Conservation (phyloP, 1,140 invertebrate genomes). For the Drosophila subpulchrella region DNA sequence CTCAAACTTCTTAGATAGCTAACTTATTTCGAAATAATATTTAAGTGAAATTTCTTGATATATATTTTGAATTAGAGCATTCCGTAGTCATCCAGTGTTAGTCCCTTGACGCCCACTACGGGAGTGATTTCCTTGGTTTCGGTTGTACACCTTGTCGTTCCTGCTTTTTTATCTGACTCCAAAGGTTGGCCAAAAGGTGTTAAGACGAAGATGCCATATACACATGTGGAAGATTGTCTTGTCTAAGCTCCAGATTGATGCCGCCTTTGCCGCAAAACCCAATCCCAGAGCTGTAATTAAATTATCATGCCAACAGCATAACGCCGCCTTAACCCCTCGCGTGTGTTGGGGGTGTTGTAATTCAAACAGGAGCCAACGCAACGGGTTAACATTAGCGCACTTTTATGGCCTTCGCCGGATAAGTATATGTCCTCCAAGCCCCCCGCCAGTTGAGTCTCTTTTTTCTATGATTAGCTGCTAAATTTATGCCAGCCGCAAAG, state of each 20-base stretch:
- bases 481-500: conserved; percentile 74
- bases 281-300: conserved; percentile 73
- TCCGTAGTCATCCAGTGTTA: not conserved
- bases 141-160: conserved; percentile 1
- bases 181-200: conserved; percentile 59
- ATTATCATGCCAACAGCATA: conserved; percentile 71
- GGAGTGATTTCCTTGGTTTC: conserved; percentile 30
- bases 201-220: conserved; percentile 48
- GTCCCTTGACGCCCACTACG: not conserved
- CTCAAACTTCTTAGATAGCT: not conserved
- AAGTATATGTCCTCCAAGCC: conserved; percentile 36
- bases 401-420: conserved; percentile 72
- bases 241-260: conserved; percentile 78
- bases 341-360: conserved; percentile 56
- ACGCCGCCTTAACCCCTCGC: conserved; percentile 3
- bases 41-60: not conserved
- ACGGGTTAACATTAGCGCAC: conserved; percentile 81
- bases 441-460: conserved; percentile 13
- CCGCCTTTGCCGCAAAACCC: conserved; percentile 44
- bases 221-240: conserved; percentile 61
- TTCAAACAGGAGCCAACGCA: conserved; percentile 67
- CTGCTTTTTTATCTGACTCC: conserved; percentile 15
- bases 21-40: not conserved
- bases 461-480: conserved; percentile 71
- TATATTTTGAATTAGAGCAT: not conserved